These are phyloP conservation scores for Tachuris rubrigastra DNA, from an alignment of 2,113 vertebrate species.

Conservation along the genomic window DNA sequence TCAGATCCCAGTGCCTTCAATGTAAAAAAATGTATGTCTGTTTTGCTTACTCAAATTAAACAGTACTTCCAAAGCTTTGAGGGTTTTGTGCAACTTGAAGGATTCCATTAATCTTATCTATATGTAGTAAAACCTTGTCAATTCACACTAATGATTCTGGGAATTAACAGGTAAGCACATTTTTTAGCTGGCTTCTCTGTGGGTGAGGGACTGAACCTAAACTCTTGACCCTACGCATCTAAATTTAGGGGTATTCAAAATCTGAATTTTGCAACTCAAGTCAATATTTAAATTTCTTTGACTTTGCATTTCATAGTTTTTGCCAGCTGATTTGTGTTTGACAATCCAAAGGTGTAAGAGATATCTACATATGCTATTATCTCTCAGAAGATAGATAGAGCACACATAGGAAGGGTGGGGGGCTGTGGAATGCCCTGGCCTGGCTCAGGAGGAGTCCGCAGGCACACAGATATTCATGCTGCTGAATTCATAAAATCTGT, in stretches of 20 bases:
- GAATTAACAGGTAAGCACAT: slow-evolving; percentile 62
- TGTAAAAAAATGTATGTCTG: neutral
- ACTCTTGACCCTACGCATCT: slow-evolving; percentile 38
- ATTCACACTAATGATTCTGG: slow-evolving; percentile 37
- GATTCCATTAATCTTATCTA: slow-evolving; percentile 56
- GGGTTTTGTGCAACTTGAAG: slow-evolving; percentile 25
- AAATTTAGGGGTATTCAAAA: slow-evolving; percentile 42
- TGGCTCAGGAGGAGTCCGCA: neutral
- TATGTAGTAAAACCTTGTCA: slow-evolving; percentile 46
- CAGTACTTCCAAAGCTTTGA: neutral
- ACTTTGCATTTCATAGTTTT: slow-evolving; percentile 3
- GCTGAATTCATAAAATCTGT: neutral
- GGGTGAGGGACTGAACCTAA: slow-evolving; percentile 27
- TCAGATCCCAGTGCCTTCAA: neutral
- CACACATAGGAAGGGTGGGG: neutral
- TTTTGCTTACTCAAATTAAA: slow-evolving; percentile 7
- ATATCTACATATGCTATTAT: neutral
- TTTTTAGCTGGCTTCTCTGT: slow-evolving; percentile 20
- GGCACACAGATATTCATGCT: neutral
- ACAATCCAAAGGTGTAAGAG: slow-evolving; percentile 67
- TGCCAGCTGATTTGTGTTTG: slow-evolving; percentile 33
- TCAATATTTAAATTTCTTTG: slow-evolving; percentile 63
- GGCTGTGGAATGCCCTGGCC: slow-evolving; percentile 12
- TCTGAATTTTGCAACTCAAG: slow-evolving; percentile 60
- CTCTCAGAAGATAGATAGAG: slow-evolving; percentile 39